Base-by-base conservation (phyloP, 2,888 invertebrate genomes). In the Pegoplata infirma region DNA sequence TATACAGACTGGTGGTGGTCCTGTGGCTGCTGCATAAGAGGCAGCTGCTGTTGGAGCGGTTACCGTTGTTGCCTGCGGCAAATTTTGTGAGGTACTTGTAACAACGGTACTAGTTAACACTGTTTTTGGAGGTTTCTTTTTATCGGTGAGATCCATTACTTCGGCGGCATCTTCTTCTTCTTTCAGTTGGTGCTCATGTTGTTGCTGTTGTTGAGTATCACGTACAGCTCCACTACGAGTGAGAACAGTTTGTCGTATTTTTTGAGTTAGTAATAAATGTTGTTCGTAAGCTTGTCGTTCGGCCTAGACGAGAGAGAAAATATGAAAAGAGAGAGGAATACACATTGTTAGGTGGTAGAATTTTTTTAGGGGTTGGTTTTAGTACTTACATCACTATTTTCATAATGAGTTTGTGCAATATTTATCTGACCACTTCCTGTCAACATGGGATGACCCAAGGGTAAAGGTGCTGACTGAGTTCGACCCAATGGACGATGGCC, bases 381-480 rank as follows among this genome's bases (percentile, higher is more conserved):
- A n/a, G 10, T 53, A 86, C 88, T 84, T 78, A 89, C 89, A 84
- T 89, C 89, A 82, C 88, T 89, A 67, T 90, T 89, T 83, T 90
- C 90, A 80, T 89, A 90, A 81, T 90, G 90, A 23, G 90, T 89
- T 74, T 89, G 89, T 3, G 83, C 89, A 64, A 90, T 86, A 68
- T 86, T 88, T 36, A 90, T 81, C 68, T 88, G 86, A 10, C 91
- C 90, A 32, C 84, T 84, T 5, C 89, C 89, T 59, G 92, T 91
- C 68, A 97, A 92, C 92, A 96, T 93, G 21, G 97, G 96, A 90
- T 97, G 96, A 1, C 97, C 97, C 69, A 98, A 91, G 23, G 96
- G 96, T 83, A 97, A 90, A 1, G 97, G 97, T 3, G 98, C 98
- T 53, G 98, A 98, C 90, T 98, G 98, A 74, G 98, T 98, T 87